Base-by-base conservation (phyloP, 1,140 invertebrate genomes). In the Batillaria attramentaria region DNA sequence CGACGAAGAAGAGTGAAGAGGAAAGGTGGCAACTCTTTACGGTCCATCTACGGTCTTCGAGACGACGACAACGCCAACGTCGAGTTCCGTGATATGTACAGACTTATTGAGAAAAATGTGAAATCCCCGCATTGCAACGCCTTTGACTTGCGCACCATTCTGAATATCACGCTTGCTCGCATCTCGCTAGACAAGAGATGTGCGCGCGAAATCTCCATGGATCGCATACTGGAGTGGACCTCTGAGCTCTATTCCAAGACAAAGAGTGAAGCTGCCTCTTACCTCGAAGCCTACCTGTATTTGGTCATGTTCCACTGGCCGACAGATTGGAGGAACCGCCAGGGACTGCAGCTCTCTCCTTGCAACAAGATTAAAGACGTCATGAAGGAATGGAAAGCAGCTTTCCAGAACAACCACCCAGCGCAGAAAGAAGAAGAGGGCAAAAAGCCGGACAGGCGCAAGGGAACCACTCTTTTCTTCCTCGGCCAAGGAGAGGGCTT, bases 21-120 rank as follows among this genome's bases (percentile, higher is more conserved):
- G n/a, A 50, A 77, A 10, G 79, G 79, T 28, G 83, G 72, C 3
- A 77, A 42, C n/a, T 80, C 81, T 33, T 57, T 84, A 20, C 24
- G 50, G 13, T 66, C 39, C 20, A 65, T 79, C 16, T 69, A 81
- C 37, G 43, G 31, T 31, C 33, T 81, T 24, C 43, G 57, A 73
- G 84, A 91, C 78, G 85, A 91, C 74, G 84, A 83, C 33, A 81
- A 87, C 66, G 88, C 90, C 65, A 88, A 28, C 8, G 60, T 33
- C 50, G 54, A 78, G 42, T 54, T 42, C 18, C 31, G 66, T 10
- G 66, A 54, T 13, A 75, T 75, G 37, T 72, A 72, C 35, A 54
- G 50, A 2, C 37, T 79, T 10, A 65, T 79, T 20, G 24, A 70
- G 13, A 31, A 72, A 68, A 82, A 83, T 42, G 72, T 83, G 2